Conservation (phyloP, 2,888 invertebrate genomes). For the Drosophila affinis region DNA sequence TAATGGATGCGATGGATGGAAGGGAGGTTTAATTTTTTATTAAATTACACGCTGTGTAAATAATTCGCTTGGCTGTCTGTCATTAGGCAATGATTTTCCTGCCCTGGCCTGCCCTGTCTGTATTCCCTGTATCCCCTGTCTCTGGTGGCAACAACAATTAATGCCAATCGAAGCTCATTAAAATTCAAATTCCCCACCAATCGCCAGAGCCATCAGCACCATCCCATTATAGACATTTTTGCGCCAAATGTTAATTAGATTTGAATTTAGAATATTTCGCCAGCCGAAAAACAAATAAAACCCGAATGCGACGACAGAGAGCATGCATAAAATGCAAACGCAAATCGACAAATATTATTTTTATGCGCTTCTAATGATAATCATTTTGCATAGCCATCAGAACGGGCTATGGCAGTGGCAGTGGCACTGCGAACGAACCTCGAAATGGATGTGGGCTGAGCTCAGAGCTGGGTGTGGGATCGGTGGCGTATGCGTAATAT, state of each 20-base stretch:
- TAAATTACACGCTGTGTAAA: constrained; percentile 42
- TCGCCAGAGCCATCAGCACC: constrained; percentile 15
- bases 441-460: not conserved
- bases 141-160: constrained; percentile 49
- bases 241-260: constrained; percentile 68
- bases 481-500: constrained; percentile 41
- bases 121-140: no score
- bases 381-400: constrained; percentile 47
- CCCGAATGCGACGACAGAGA: constrained; percentile 40
- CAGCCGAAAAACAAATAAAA: constrained; percentile 48
- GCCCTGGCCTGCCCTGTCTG: no score
- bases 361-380: constrained; percentile 62
- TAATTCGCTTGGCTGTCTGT: constrained; percentile 31
- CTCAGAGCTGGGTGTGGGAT: not conserved
- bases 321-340: constrained; percentile 58
- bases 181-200: constrained; percentile 58
- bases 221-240: constrained; percentile 42
- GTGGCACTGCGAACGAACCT: constrained; percentile 15
- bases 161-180: constrained; percentile 67
- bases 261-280: constrained; percentile 57
- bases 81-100: constrained; percentile 29
- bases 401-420: constrained; percentile 17
- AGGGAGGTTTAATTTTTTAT: constrained; percentile 1
- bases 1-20: no score
- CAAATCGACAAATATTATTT: constrained; percentile 70